A percentile compares a stretch with the other conserved stretches of the same genome.
Evolutionary conservation across 53 echinoderm and acorn worm genomes (phyloP).

Genomic region (Hippasteria phrygiana): DNA sequence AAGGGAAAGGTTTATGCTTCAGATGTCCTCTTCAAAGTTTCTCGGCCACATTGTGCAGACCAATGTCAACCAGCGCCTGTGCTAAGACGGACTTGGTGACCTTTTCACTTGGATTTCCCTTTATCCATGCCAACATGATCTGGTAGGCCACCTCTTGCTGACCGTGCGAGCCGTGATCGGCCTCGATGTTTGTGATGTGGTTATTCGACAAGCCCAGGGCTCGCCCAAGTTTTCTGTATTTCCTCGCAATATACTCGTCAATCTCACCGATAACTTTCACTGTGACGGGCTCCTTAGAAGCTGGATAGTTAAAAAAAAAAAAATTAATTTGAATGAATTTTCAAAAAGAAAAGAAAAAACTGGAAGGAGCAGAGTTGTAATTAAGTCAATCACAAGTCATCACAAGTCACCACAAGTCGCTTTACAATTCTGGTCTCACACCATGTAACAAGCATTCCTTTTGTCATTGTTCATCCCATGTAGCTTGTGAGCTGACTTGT

Average conservation of each 20-base stretch:
- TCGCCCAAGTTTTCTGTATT: neutral
- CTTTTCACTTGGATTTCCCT: neutral
- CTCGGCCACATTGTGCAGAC: neutral
- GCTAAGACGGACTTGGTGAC: neutral
- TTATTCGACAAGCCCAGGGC: neutral
- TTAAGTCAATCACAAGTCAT: no score
- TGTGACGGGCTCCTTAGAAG: neutral
- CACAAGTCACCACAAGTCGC: no score
- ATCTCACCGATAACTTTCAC: neutral
- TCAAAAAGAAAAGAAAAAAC: no score
- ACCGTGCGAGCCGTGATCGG: neutral
- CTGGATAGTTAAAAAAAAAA: no score
- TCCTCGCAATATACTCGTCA: neutral
- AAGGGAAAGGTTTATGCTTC: no score
- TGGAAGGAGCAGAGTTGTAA: no score
- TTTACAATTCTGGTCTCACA: no score
- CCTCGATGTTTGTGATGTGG: neutral
- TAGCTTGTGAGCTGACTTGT: no score
- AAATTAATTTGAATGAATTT: no score
- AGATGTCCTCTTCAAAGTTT: no score
- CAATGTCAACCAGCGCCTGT: neutral
- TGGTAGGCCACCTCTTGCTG: conserved; percentile 19
- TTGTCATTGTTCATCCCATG: no score
- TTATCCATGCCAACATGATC: neutral
- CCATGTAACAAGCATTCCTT: no score